Evolutionary conservation across 2,888 invertebrate species (phyloP), one percentile per base, ranked within the genome.

Genomic region (Euzetes globulus): DNA sequence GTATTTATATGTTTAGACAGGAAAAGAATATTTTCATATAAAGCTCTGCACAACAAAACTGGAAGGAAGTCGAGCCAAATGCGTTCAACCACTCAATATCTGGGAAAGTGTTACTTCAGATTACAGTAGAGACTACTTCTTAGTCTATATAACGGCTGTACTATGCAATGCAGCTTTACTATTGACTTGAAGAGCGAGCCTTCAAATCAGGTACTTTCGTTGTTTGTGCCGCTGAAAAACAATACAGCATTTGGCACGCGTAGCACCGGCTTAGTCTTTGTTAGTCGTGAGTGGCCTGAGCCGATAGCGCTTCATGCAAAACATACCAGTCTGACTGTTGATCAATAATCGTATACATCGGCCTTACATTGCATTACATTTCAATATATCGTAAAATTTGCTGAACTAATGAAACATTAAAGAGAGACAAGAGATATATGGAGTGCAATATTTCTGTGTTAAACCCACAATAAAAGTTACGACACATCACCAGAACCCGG

Each of bases 401-500:
- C 55, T 55, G 22, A 55, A 33, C 60, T 60, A 60, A 60, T 60
- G 60, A 60, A 60, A 60, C 60, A 29, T 60, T n/a, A 29, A 33
- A 27, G 60, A 60, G 29, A 29, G 19, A 17, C 11, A 33, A 55
- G 19, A 55, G 60, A 60, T 60, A 33, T 33, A 60, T 33, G 11
- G 33, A 60, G 60, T 60, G 60, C 60, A 29, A 60, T 60, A 60
- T 60, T 27, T 60, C 15, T 29, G 29, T 29, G 60, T 60, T 60
- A 60, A 60, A 29, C 60, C 60, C 60, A 29, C 15, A 60, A 60
- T 60, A 60, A 60, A 60, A 60, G 60, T 60, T 60, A 60, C 25
- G 55, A 55, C 29, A 60, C 60, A 60, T 60, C 29, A 60, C 17
- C 9, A 11, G 5, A 60, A 60, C 29, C n/a, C 3, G 11, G 25